A percentile compares a stretch with the other conserved stretches of the same genome.
phyloP scores from a whole-genome alignment of 2,113 vertebrate species.

The Bucco capensis region DNA sequence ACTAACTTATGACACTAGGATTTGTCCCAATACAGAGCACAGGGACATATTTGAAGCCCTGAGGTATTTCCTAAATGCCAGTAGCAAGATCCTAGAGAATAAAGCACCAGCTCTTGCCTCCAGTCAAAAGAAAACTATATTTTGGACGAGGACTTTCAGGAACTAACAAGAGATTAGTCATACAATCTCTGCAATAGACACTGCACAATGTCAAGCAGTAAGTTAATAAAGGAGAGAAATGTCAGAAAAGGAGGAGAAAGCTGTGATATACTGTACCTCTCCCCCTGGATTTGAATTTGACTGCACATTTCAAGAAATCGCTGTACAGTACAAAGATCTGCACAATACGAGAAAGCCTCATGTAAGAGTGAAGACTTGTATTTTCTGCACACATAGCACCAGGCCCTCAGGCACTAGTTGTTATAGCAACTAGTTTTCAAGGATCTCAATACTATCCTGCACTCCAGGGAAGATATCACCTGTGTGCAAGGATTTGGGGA shows the following conservation, averaged over 20 bases:
- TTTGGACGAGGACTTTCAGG: not conserved
- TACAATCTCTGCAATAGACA: not conserved
- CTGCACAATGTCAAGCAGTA: not conserved
- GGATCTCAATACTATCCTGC: not conserved
- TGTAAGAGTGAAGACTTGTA: fast-evolving
- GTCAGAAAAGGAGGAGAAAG: not conserved
- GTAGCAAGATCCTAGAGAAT: not conserved
- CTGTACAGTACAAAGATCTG: not conserved
- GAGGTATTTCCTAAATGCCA: not conserved
- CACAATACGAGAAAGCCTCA: not conserved
- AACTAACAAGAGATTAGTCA: not conserved
- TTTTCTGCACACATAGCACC: not conserved
- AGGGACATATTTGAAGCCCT: not conserved
- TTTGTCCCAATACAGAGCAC: not conserved
- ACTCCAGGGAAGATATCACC: not conserved
- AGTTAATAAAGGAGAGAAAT: not conserved
- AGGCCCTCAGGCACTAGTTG: not conserved
- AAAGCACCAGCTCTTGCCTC: not conserved
- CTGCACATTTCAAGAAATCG: not conserved
- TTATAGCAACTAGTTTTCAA: not conserved
- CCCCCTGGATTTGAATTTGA: not conserved
- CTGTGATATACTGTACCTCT: not conserved
- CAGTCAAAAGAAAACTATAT: not conserved
- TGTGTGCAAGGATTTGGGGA: not conserved
- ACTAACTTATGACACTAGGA: not conserved